Evolutionary conservation across 2,113 vertebrate species (phyloP), one percentile per base, ranked within the genome.

Genomic region (Coryphaenoides rupestris): DNA sequence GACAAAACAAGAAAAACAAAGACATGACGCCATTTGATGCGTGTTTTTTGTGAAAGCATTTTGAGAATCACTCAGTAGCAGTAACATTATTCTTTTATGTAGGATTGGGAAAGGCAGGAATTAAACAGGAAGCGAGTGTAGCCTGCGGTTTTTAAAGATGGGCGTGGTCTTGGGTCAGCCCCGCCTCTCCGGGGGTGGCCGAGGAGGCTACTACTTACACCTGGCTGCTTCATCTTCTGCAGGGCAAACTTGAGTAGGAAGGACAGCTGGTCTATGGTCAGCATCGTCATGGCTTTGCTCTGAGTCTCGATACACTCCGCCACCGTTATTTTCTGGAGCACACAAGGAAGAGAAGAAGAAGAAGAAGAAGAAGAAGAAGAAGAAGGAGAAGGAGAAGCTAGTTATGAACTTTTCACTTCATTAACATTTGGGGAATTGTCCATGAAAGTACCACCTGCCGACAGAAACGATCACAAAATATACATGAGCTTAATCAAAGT

Each of bases 181-280:
- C 33, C 33, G 7, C 13, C 33, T 40, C 33, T 12, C 33, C 33
- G 13, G 33, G 33, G 21, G 53, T n/a, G 10, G 53, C n/a, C 14
- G 21, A 13, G 19, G 19, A 19, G 53, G 53, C 19, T 79, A 88
- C 95, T 95, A 88, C 95, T 95, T 95, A 98, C 96, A 91, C 96
- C 96, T 69, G 96, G 96, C 84, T 99, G 96, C 82, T 99, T 99
- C 96, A 98, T 99, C 92, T 98, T 99, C 90, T 99, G 96, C 83
- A 99, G 94, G 84, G 96, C 95, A 90, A 98, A 98, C 92, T 98
- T 98, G 76, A 98, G 95, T 83, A 99, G 94, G 88, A 97, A 98
- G 28, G 95, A 98, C 66, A 99, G 90, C 88, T 99, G 96, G 80
- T 99, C 94, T 24, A 94, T 92, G 72, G 93, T 98, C 66, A 98